Evolutionary conservation across 2,888 invertebrate genomes (phyloP).

Genomic region (Panzeria rudis): DNA sequence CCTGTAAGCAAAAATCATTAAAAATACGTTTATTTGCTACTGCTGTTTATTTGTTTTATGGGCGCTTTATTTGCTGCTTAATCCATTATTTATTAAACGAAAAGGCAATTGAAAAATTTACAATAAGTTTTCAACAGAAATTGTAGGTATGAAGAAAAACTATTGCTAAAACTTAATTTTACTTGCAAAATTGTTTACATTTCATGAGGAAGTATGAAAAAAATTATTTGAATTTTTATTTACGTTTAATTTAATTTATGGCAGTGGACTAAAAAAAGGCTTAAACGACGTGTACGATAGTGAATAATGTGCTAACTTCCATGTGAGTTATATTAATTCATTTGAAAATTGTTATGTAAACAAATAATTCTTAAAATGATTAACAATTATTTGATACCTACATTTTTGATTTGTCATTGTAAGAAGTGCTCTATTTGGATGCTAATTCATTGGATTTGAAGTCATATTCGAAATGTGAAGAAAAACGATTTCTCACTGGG

Average conservation of each 20-base stretch:
- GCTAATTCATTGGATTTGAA: no score
- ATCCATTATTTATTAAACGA: slow-evolving; percentile 48
- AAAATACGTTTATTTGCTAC: neutral
- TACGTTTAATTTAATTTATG: slow-evolving; percentile 50
- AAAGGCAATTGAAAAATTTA: slow-evolving; percentile 45
- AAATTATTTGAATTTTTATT: slow-evolving; percentile 44
- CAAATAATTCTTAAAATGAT: slow-evolving; percentile 8
- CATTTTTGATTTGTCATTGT: no score
- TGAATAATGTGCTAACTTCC: slow-evolving; percentile 15
- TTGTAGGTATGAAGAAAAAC: slow-evolving; percentile 28
- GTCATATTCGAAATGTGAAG: no score
- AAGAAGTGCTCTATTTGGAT: no score
- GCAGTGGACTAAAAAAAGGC: slow-evolving; percentile 40
- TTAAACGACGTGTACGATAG: slow-evolving; percentile 11
- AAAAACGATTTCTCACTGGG: no score
- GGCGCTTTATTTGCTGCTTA: slow-evolving; percentile 27
- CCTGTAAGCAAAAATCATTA: neutral
- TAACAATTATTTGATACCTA: slow-evolving; percentile 3
- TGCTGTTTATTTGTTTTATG: slow-evolving; percentile 56
- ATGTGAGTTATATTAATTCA: slow-evolving; percentile 37
- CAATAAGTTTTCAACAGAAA: slow-evolving; percentile 36
- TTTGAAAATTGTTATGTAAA: slow-evolving; percentile 29
- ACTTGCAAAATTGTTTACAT: slow-evolving; percentile 60
- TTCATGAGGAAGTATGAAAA: slow-evolving; percentile 52
- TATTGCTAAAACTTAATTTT: slow-evolving; percentile 40